Percentiles rank a stretch among this genome's conserved stretches.
These are phyloP conservation scores for Drosophila subpulchrella DNA, from an alignment of 1,140 invertebrate genomes.

Conservation along the genomic window DNA sequence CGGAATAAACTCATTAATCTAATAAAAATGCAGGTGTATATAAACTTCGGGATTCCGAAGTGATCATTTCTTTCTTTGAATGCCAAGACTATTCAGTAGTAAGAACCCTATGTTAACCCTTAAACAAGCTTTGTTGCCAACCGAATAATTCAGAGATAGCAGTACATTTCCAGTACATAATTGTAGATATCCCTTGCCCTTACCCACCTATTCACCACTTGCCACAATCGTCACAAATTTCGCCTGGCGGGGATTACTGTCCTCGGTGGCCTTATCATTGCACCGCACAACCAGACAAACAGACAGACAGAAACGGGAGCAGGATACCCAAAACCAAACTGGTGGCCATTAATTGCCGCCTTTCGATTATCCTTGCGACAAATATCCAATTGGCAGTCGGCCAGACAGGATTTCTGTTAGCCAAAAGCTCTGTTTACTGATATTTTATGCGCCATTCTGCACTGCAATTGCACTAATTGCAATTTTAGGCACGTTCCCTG, in stretches of 20 bases:
- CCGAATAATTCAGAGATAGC: too few species aligned
- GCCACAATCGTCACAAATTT: constrained; percentile 13
- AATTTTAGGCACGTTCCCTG: constrained; percentile 74
- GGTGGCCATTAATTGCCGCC: constrained; percentile 49
- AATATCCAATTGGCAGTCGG: constrained; percentile 31
- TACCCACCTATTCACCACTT: neutral
- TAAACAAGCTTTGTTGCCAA: too few species aligned
- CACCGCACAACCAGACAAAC: constrained; percentile 8
- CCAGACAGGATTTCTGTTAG: constrained; percentile 27
- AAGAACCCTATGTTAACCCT: too few species aligned
- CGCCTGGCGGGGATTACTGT: constrained; percentile 25
- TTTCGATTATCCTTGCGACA: constrained; percentile 45
- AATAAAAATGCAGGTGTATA: too few species aligned
- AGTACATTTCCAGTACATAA: neutral
- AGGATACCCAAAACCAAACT: constrained; percentile 11
- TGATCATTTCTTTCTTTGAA: too few species aligned
- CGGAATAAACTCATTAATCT: too few species aligned
- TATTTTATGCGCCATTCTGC: constrained; percentile 68
- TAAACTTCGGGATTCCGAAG: too few species aligned
- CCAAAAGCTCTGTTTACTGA: constrained; percentile 70
- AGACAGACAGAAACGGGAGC: neutral
- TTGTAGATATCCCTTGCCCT: neutral
- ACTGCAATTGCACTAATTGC: constrained; percentile 66
- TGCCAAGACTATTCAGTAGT: too few species aligned
- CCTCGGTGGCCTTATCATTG: constrained; percentile 19